phyloP scores from a whole-genome alignment of 2,113 vertebrate species.

The Bathybates hornii region DNA sequence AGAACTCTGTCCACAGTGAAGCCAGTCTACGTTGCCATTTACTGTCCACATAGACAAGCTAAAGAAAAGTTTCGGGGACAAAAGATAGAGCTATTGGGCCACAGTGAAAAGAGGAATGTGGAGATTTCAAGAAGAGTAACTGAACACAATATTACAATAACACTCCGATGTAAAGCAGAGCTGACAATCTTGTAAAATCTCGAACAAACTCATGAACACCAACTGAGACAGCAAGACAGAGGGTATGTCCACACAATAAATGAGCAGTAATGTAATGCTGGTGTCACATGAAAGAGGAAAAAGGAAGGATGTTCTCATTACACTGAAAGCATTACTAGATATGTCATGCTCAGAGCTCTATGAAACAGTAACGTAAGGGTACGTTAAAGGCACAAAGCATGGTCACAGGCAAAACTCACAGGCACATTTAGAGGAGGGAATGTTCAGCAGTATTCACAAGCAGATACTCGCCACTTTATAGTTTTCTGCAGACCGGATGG shows the following conservation, averaged over 20 bases:
- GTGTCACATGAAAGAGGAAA: background rate
- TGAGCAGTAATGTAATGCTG: background rate
- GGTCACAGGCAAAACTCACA: background rate
- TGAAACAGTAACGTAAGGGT: background rate
- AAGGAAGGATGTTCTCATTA: conserved; percentile 1
- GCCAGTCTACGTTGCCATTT: background rate
- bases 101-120: background rate
- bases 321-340: conserved; percentile 24
- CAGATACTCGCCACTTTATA: background rate
- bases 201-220: background rate
- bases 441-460: background rate
- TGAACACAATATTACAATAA: background rate
- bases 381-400: background rate
- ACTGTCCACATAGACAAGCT: background rate
- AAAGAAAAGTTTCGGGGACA: background rate
- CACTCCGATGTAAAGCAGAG: background rate
- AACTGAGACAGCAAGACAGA: background rate
- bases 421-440: background rate
- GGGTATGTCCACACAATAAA: background rate
- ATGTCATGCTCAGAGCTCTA: background rate
- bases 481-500: background rate
- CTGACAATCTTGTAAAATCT: background rate
- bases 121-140: background rate
- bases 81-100: background rate
- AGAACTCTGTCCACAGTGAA: background rate